Conservation (phyloP, 2,888 invertebrate species). For the Parthenolecanium corni region DNA sequence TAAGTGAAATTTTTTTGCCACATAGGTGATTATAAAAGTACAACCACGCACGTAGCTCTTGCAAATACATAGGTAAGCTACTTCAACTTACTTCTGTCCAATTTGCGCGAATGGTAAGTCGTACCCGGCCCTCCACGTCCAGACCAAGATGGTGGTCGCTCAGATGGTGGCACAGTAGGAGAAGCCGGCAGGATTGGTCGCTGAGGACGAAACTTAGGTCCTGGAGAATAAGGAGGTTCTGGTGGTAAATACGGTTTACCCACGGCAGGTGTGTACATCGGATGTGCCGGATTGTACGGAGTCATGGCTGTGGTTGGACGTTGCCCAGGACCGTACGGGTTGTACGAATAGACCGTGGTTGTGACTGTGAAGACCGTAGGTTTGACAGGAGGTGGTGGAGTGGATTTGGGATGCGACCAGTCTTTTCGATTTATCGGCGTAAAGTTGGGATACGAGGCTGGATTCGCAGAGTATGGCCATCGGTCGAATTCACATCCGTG, state of each 20-base stretch:
- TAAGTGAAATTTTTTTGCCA: too few species aligned
- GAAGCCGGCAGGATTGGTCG: constrained; percentile 10
- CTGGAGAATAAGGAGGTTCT: neutral
- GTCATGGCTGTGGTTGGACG: neutral
- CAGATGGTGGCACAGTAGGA: constrained; percentile 17
- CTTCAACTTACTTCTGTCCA: constrained; percentile 15
- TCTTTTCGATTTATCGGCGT: constrained; percentile 23
- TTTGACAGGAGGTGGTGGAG: constrained; percentile 20
- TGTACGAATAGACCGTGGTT: constrained; percentile 13
- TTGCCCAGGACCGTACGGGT: neutral
- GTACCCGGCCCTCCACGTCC: neutral
- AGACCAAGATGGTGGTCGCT: neutral
- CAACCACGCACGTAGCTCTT: too few species aligned
- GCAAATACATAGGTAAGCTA: too few species aligned
- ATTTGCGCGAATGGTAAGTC: constrained; percentile 1
- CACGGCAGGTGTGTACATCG: neutral
- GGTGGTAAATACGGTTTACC: constrained; percentile 17
- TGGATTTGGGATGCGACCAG: constrained; percentile 5
- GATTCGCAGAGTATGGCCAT: constrained; percentile 7
- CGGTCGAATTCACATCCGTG: constrained; percentile 65
- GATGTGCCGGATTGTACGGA: constrained; percentile 4
- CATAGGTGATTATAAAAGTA: too few species aligned
- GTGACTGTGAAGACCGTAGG: constrained; percentile 24
- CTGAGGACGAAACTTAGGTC: constrained; percentile 12
- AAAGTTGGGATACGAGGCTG: constrained; percentile 7